Percentiles rank a stretch among this genome's conserved stretches.
These are phyloP conservation scores for Amphiura filiformis DNA, from an alignment of 35 echinoderm and acorn worm species.

Conservation along the genomic window DNA sequence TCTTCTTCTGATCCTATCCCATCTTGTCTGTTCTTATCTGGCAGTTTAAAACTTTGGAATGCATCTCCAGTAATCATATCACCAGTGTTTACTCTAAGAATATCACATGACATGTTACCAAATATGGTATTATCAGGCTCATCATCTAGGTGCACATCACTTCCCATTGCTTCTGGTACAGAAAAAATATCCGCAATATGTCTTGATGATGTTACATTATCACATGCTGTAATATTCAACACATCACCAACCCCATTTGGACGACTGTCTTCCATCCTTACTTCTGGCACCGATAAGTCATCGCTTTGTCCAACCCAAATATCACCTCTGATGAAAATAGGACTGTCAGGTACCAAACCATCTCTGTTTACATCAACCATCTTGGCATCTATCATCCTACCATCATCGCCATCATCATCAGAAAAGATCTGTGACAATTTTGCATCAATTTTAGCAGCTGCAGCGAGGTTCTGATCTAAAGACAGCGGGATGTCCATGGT, in stretches of 20 bases:
- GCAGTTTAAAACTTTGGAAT: too few relatives aligned
- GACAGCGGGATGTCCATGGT: slow-evolving; percentile 20
- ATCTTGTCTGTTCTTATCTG: too few relatives aligned
- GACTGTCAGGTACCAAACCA: not conserved
- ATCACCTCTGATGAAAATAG: not conserved
- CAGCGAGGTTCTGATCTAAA: not conserved
- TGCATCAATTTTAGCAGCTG: not conserved
- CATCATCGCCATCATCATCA: not conserved
- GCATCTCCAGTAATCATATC: too few relatives aligned
- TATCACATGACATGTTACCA: too few relatives aligned
- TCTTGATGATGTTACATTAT: too few relatives aligned
- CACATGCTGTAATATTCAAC: not conserved
- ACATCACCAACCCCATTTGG: not conserved
- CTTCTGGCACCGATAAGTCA: not conserved
- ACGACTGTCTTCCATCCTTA: not conserved
- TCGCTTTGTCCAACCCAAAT: not conserved
- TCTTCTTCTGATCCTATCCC: too few relatives aligned
- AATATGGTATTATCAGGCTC: too few relatives aligned
- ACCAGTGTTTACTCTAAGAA: too few relatives aligned
- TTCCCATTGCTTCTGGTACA: too few relatives aligned
- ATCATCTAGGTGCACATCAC: too few relatives aligned
- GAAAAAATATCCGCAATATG: too few relatives aligned
- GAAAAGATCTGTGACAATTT: not conserved
- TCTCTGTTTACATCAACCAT: not conserved
- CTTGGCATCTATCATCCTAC: not conserved